These are phyloP conservation scores for Rhinoderma darwinii DNA, from an alignment of 2,113 vertebrate genomes.

Conservation along the genomic window DNA sequence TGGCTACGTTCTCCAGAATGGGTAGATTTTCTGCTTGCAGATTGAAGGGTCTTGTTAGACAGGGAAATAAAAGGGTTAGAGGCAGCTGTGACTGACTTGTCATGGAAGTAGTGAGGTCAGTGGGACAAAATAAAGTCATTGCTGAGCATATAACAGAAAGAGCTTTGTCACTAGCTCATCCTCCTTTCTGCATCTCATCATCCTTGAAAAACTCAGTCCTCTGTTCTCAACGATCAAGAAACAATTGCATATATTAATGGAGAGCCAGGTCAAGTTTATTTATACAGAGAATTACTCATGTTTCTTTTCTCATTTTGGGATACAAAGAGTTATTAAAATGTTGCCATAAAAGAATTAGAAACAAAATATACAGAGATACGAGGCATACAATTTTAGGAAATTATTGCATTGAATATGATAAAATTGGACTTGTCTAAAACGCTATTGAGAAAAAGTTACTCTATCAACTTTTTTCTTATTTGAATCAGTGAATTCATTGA, in stretches of 20 bases:
- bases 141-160: constrained; percentile 48
- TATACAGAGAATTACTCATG: neutral
- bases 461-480: too few relatives aligned
- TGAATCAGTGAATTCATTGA: too few relatives aligned
- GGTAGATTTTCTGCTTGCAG: neutral
- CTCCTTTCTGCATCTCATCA: constrained; percentile 48
- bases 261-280: constrained; percentile 6
- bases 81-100: constrained; percentile 52
- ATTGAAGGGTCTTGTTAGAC: constrained; percentile 30
- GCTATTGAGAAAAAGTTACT: too few relatives aligned
- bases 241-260: constrained; percentile 35
- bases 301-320: neutral
- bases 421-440: too few relatives aligned
- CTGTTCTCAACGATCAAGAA: constrained; percentile 47
- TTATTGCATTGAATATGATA: too few relatives aligned
- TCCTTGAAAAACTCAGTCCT: constrained; percentile 50
- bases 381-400: neutral
- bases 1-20: constrained; percentile 28
- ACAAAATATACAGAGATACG: neutral
- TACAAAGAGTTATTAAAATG: neutral
- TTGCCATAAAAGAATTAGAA: neutral
- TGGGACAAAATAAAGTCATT: constrained; percentile 54
- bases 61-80: constrained; percentile 28
- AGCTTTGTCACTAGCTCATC: constrained; percentile 45
- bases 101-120: constrained; percentile 58